These are phyloP conservation scores for Pardalotus punctatus DNA, from an alignment of 2,113 vertebrate genomes.

Conservation along the genomic window DNA sequence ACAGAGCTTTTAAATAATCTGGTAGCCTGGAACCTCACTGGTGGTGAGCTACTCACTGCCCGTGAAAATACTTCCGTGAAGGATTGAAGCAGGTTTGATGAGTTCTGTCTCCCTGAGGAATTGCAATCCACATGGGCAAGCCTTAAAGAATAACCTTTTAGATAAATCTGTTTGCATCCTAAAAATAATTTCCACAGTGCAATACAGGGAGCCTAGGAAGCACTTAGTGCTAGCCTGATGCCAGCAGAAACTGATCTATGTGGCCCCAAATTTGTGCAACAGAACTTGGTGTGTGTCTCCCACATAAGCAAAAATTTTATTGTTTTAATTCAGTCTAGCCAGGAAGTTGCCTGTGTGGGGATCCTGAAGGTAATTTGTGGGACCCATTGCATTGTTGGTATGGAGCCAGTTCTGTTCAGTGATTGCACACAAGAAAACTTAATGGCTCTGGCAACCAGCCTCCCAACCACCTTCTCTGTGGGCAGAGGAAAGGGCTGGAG, in stretches of 20 bases:
- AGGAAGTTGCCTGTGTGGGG: neutral
- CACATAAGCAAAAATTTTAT: neutral
- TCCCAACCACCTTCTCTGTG: accelerated
- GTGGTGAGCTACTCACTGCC: neutral
- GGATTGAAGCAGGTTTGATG: neutral
- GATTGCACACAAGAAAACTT: neutral
- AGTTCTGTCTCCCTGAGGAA: neutral
- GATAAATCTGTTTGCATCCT: neutral
- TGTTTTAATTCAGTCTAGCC: neutral
- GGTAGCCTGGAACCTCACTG: neutral
- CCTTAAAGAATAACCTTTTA: neutral
- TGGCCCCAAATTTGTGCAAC: neutral
- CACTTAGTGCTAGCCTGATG: neutral
- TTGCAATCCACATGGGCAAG: neutral
- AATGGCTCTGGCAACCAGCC: neutral
- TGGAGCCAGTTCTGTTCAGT: neutral
- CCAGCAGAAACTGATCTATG: neutral
- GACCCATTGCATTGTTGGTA: neutral
- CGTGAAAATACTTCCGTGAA: neutral
- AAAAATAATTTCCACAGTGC: neutral
- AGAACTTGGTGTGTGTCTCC: neutral
- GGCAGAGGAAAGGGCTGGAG: neutral
- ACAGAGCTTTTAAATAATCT: neutral
- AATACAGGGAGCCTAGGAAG: neutral
- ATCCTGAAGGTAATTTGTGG: neutral